Evolutionary conservation across 2,113 vertebrate species (phyloP).

Genomic region (Rana temporaria): DNA sequence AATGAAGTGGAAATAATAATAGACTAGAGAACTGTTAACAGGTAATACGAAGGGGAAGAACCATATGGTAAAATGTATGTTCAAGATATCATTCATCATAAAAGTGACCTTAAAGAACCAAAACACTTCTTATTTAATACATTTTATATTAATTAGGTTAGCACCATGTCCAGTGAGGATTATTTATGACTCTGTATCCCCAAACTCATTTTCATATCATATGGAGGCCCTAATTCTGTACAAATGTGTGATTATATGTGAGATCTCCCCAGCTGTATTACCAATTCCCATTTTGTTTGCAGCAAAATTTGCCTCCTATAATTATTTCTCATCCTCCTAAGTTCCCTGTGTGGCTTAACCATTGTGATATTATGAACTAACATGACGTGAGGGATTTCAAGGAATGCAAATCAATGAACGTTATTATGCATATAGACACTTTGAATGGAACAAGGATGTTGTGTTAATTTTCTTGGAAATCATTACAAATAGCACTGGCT

Average conservation of each 20-base stretch:
- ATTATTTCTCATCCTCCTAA: slow-evolving; percentile 36
- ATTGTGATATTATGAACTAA: slow-evolving; percentile 24
- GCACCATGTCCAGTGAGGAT: slow-evolving; percentile 29
- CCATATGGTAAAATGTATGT: slow-evolving; percentile 31
- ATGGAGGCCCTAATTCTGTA: slow-evolving; percentile 42
- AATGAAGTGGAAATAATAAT: slow-evolving; percentile 27
- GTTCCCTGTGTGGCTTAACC: slow-evolving; percentile 12
- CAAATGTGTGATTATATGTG: slow-evolving; percentile 53
- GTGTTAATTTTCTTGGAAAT: too few species aligned
- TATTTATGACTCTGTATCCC: slow-evolving; percentile 42
- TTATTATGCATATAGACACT: neutral
- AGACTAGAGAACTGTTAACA: slow-evolving; percentile 21
- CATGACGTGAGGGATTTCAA: slow-evolving; percentile 1
- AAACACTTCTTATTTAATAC: slow-evolving; percentile 38
- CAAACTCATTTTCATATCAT: slow-evolving; percentile 49
- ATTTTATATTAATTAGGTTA: slow-evolving; percentile 49
- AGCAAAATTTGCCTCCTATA: slow-evolving; percentile 38
- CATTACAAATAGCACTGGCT: too few species aligned
- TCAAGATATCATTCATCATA: slow-evolving; percentile 11
- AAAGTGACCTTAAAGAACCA: slow-evolving; percentile 40
- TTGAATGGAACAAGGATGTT: neutral
- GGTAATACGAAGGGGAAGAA: slow-evolving; percentile 1
- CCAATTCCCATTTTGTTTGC: slow-evolving; percentile 45
- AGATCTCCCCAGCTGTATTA: slow-evolving; percentile 29
- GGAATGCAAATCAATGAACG: neutral